A percentile compares a stretch with the other conserved stretches of the same genome.
Conservation (phyloP, 2,888 invertebrate species). For the Dioctria rufipes region DNA sequence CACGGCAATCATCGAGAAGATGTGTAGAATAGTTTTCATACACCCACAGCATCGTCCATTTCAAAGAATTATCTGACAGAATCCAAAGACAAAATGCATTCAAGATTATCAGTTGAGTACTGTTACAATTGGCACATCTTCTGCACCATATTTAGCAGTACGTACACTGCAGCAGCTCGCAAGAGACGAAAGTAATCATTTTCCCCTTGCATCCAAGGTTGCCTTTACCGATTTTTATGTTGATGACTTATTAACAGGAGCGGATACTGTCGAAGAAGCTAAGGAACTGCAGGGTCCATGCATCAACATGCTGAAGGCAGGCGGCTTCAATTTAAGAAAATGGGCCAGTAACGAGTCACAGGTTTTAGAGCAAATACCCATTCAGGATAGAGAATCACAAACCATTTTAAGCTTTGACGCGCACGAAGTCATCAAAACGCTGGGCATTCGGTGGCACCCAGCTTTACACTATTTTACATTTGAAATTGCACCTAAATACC, state of each 20-base stretch:
- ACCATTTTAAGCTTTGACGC: neutral
- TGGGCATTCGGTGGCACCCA: neutral
- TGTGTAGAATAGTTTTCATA: neutral
- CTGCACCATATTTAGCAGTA: too few species aligned
- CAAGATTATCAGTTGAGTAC: neutral
- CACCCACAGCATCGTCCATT: neutral
- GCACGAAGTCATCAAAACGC: neutral
- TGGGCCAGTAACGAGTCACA: conserved; percentile 11
- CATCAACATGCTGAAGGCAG: conserved; percentile 32
- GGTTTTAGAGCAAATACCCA: neutral
- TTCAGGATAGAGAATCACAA: too few species aligned
- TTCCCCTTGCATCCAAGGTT: conserved; percentile 55
- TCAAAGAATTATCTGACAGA: neutral
- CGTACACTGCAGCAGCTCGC: neutral
- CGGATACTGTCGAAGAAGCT: conserved; percentile 50
- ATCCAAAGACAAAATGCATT: neutral
- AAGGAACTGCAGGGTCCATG: conserved; percentile 5
- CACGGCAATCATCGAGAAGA: too few species aligned
- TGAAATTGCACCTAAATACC: neutral
- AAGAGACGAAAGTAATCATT: conserved; percentile 19
- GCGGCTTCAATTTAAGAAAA: conserved; percentile 44
- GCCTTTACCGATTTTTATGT: conserved; percentile 52
- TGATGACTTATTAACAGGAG: conserved; percentile 53
- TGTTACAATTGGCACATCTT: too few species aligned
- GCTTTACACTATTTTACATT: neutral